phyloP scores from a whole-genome alignment of 2,888 invertebrate species.

The Ormyrus labotus region DNA sequence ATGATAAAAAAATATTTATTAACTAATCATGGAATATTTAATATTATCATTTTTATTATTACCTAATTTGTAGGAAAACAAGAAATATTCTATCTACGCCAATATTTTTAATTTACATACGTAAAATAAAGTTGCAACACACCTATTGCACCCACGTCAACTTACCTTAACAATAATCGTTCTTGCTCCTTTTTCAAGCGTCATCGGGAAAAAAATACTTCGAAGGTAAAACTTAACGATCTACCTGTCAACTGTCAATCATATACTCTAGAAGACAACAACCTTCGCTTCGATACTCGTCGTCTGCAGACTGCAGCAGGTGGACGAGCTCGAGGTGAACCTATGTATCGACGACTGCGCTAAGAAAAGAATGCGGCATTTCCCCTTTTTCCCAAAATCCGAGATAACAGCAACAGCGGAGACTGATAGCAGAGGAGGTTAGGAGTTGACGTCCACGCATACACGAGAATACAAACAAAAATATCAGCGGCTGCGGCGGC shows the following conservation, averaged over 20 bases:
- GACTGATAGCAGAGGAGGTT: constrained; percentile 16
- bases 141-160: not conserved
- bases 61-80: too few relatives aligned
- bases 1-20: too few relatives aligned
- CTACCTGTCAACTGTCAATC: constrained; percentile 36
- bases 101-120: too few relatives aligned
- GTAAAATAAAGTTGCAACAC: too few relatives aligned
- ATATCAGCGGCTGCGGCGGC: constrained; percentile 4
- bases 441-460: constrained; percentile 22
- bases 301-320: too few relatives aligned
- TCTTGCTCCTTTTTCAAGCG: not conserved
- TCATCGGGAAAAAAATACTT: not conserved
- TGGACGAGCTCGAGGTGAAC: too few relatives aligned
- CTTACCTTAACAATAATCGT: not conserved
- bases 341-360: not conserved
- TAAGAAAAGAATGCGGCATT: constrained; percentile 26
- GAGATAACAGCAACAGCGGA: not conserved
- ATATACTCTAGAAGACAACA: constrained; percentile 21
- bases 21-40: too few relatives aligned
- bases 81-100: too few relatives aligned
- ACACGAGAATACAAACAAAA: constrained; percentile 31
- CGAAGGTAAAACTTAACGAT: constrained; percentile 5
- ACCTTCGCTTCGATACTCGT: too few relatives aligned
- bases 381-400: not conserved
- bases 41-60: too few relatives aligned